Evolutionary conservation across 2,113 vertebrate species (phyloP).

Genomic region (Chrysochloris asiatica): DNA sequence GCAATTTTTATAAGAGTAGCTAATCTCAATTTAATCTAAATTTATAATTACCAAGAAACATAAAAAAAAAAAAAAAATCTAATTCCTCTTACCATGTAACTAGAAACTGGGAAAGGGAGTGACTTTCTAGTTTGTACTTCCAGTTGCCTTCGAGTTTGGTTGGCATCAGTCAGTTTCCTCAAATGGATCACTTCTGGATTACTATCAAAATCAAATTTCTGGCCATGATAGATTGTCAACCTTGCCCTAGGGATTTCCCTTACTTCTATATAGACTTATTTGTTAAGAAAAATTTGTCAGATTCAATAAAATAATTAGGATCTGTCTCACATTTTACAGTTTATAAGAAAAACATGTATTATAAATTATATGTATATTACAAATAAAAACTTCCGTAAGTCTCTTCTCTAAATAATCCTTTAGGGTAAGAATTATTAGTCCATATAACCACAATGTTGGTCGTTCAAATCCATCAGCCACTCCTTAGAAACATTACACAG

Average conservation of each 20-base stretch:
- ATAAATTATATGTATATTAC: background rate
- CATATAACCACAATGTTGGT: no score
- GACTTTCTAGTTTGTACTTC: slow-evolving; percentile 29
- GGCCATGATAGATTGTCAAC: background rate
- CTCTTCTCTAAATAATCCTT: background rate
- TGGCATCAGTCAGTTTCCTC: background rate
- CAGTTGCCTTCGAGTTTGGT: slow-evolving; percentile 41
- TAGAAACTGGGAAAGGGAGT: slow-evolving; percentile 24
- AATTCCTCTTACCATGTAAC: slow-evolving; percentile 39
- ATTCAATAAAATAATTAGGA: slow-evolving; percentile 16
- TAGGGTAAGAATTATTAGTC: background rate
- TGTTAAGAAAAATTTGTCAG: slow-evolving; percentile 54
- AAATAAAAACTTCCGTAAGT: background rate
- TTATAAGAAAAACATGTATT: slow-evolving; percentile 24
- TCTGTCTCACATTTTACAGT: background rate
- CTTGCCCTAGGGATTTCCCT: background rate
- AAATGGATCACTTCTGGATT: background rate
- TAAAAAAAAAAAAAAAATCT: no score
- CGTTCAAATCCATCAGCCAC: no score
- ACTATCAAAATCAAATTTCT: slow-evolving; percentile 36
- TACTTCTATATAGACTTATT: background rate
- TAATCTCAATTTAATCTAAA: slow-evolving; percentile 35
- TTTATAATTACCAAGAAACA: slow-evolving; percentile 16
- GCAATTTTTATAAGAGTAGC: slow-evolving; percentile 34
- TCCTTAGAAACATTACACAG: no score